These are phyloP conservation scores for Olivierus martensii DNA, from an alignment of 1,140 invertebrate species.

Conservation along the genomic window DNA sequence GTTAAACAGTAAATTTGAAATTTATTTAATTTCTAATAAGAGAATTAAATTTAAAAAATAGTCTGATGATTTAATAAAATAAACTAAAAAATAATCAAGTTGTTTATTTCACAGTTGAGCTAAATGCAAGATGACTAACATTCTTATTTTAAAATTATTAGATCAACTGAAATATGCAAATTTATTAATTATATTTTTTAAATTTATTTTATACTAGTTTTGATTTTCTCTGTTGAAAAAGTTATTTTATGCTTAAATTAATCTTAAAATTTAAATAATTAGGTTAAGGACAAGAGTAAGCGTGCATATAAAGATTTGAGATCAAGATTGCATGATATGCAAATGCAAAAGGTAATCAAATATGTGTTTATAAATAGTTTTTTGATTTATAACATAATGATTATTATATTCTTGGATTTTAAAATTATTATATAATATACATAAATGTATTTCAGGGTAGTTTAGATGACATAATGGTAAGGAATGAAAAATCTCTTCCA, in stretches of 20 bases:
- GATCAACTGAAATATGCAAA: no score
- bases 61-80: no score
- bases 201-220: no score
- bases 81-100: no score
- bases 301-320: conserved; percentile 58
- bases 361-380: neutral
- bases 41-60: no score
- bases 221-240: no score
- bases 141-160: no score
- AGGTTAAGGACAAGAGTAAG: conserved; percentile 63
- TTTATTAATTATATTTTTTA: no score
- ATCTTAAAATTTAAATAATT: neutral
- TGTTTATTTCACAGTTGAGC: no score
- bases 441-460: conserved; percentile 7
- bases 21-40: no score
- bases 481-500: conserved; percentile 7
- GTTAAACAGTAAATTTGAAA: no score
- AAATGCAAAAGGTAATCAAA: neutral
- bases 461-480: conserved; percentile 11
- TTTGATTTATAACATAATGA: neutral
- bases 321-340: conserved; percentile 41
- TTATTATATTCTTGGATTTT: neutral
- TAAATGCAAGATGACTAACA: no score
- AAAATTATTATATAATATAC: neutral
- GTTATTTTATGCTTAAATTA: neutral